Evolutionary conservation across 2,888 invertebrate genomes (phyloP).

Genomic region (Parthenolecanium corni): DNA sequence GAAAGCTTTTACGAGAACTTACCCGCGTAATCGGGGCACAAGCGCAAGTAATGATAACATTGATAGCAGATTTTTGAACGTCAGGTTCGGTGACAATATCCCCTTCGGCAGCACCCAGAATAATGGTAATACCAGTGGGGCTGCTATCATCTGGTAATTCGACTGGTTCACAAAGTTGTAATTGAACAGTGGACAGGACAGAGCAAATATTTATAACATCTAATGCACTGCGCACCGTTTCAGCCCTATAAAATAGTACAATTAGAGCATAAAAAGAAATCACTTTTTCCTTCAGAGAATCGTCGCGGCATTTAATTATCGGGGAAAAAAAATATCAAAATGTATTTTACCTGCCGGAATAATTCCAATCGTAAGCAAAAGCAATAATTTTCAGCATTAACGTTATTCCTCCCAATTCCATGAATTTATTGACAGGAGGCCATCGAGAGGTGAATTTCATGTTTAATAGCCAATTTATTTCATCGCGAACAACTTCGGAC

Average conservation of each 20-base stretch:
- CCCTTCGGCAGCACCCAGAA: constrained; percentile 77
- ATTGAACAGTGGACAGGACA: constrained; percentile 69
- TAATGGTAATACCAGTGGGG: constrained; percentile 67
- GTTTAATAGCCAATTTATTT: constrained; percentile 65
- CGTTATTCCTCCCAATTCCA: constrained; percentile 69
- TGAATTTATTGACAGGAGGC: constrained; percentile 78
- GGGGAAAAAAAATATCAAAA: background rate
- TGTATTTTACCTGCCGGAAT: constrained; percentile 54
- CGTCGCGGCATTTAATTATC: background rate
- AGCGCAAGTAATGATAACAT: constrained; percentile 85
- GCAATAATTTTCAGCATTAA: constrained; percentile 76
- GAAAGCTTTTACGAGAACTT: constrained; percentile 35
- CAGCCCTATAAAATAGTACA: constrained; percentile 48
- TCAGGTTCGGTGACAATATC: constrained; percentile 83
- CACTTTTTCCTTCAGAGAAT: constrained; percentile 13
- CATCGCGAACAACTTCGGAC: constrained; percentile 68
- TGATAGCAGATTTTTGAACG: constrained; percentile 80
- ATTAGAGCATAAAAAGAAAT: background rate
- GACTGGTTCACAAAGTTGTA: constrained; percentile 56
- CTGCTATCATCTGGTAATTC: constrained; percentile 65
- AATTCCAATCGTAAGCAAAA: constrained; percentile 84
- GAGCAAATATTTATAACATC: constrained; percentile 86
- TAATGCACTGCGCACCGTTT: constrained; percentile 67
- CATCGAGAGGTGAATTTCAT: constrained; percentile 58
- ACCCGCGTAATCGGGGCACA: constrained; percentile 79